Percentiles rank a stretch among this genome's conserved stretches.
Conservation (phyloP, 2,888 invertebrate species). For the Phortica okadai region DNA sequence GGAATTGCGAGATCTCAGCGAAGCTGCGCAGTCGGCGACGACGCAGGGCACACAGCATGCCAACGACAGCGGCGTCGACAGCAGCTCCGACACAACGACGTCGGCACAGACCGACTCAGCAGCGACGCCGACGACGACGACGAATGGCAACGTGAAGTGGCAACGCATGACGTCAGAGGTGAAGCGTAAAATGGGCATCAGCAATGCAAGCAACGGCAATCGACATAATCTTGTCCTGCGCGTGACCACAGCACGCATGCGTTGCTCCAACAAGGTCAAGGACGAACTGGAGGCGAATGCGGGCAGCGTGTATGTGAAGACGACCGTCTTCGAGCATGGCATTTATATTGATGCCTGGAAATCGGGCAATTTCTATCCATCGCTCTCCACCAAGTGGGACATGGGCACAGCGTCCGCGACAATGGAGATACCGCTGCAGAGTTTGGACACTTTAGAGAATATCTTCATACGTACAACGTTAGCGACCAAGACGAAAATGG, state of each 20-base stretch:
- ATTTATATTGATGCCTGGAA: slow-evolving; percentile 82
- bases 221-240: slow-evolving; percentile 62
- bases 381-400: slow-evolving; percentile 87
- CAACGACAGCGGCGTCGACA: not conserved
- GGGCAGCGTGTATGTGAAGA: slow-evolving; percentile 85
- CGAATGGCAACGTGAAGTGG: slow-evolving; percentile 58
- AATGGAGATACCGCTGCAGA: slow-evolving; percentile 68
- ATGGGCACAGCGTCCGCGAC: slow-evolving; percentile 74
- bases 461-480: slow-evolving; percentile 72
- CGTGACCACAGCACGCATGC: slow-evolving; percentile 73
- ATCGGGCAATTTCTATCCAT: slow-evolving; percentile 84
- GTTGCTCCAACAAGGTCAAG: slow-evolving; percentile 76
- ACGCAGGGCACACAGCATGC: not conserved
- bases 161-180: slow-evolving; percentile 71
- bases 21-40: slow-evolving; percentile 31
- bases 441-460: slow-evolving; percentile 66
- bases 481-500: slow-evolving; percentile 75
- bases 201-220: slow-evolving; percentile 53
- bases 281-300: slow-evolving; percentile 75
- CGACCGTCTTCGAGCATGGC: slow-evolving; percentile 84
- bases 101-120: slow-evolving; percentile 10
- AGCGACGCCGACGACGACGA: slow-evolving; percentile 9
- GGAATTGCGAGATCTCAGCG: slow-evolving; percentile 70
- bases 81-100: not conserved
- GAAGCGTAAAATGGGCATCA: slow-evolving; percentile 71